Conservation (phyloP, 2,888 invertebrate genomes). For the Diloba caeruleocephala region DNA sequence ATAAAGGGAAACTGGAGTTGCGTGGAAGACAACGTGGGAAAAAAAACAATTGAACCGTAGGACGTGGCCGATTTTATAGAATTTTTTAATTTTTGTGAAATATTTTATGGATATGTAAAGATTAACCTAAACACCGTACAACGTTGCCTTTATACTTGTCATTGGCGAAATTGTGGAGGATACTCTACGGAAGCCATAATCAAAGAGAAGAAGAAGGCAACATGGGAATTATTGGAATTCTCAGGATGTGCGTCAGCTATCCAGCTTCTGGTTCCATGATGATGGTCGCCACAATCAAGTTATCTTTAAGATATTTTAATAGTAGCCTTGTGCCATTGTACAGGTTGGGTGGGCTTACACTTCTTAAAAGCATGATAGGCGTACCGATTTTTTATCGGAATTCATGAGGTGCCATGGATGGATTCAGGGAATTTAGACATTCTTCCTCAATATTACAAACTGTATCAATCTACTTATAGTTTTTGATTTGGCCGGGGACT, state of each 20-base stretch:
- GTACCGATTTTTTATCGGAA: constrained; percentile 43
- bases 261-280: constrained; percentile 47
- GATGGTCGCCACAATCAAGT: constrained; percentile 50
- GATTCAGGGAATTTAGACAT: constrained; percentile 58
- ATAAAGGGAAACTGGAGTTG: constrained; percentile 36
- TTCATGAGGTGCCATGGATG: constrained; percentile 48
- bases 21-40: too few relatives aligned
- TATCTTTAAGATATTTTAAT: constrained; percentile 47
- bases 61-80: too few relatives aligned
- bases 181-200: too few relatives aligned
- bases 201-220: too few relatives aligned
- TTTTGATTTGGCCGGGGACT: constrained; percentile 30
- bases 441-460: constrained; percentile 52
- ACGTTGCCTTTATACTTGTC: too few relatives aligned
- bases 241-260: constrained; percentile 25
- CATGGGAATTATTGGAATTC: constrained; percentile 37
- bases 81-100: too few relatives aligned
- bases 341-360: constrained; percentile 41
- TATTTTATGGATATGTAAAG: too few relatives aligned
- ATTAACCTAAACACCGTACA: too few relatives aligned
- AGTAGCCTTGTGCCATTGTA: constrained; percentile 49
- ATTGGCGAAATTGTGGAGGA: too few relatives aligned
- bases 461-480: constrained; percentile 49
- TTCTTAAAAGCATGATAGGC: constrained; percentile 43
- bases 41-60: too few relatives aligned